A percentile compares a stretch with the other conserved stretches of the same genome.
Evolutionary conservation across 2,888 invertebrate genomes (phyloP).

Genomic region (Drosophila subquinaria): DNA sequence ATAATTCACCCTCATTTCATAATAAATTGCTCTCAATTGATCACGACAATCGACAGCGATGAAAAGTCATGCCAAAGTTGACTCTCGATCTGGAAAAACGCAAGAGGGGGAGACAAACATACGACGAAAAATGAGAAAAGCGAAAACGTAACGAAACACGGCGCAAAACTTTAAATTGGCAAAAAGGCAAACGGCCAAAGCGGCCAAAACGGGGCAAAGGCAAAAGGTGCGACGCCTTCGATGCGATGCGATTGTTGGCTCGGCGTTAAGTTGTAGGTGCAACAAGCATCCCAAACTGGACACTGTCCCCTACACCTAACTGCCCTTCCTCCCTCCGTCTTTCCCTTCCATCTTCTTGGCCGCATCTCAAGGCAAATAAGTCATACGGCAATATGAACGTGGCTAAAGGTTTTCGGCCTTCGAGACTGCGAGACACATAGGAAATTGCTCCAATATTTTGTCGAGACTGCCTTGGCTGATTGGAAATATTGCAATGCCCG

Average conservation of each 20-base stretch:
- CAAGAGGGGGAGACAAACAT: constrained; percentile 49
- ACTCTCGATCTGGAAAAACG: constrained; percentile 55
- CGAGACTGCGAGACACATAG: constrained; percentile 45
- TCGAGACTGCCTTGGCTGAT: constrained; percentile 67
- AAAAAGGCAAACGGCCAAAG: constrained; percentile 32
- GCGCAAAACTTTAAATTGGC: constrained; percentile 70
- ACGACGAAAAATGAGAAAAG: constrained; percentile 51
- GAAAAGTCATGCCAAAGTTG: constrained; percentile 80
- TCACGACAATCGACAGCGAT: constrained; percentile 85
- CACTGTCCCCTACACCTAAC: constrained; percentile 35
- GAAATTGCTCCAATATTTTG: constrained; percentile 79
- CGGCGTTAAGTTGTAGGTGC: constrained; percentile 79
- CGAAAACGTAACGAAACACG: constrained; percentile 64
- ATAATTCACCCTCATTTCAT: constrained; percentile 86
- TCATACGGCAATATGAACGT: constrained; percentile 62
- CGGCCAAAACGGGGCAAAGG: constrained; percentile 24
- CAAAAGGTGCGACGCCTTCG: constrained; percentile 51
- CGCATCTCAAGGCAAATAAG: constrained; percentile 65
- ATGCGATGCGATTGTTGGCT: constrained; percentile 52
- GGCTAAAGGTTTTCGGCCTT: constrained; percentile 46
- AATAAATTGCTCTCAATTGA: constrained; percentile 86
- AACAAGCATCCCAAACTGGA: constrained; percentile 56
- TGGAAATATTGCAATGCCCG: constrained; percentile 62
- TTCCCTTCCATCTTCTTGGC: not conserved
- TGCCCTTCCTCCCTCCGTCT: not conserved